phyloP scores from a whole-genome alignment of 2,797 vertebrate species.

The Lagodon rhomboides region DNA sequence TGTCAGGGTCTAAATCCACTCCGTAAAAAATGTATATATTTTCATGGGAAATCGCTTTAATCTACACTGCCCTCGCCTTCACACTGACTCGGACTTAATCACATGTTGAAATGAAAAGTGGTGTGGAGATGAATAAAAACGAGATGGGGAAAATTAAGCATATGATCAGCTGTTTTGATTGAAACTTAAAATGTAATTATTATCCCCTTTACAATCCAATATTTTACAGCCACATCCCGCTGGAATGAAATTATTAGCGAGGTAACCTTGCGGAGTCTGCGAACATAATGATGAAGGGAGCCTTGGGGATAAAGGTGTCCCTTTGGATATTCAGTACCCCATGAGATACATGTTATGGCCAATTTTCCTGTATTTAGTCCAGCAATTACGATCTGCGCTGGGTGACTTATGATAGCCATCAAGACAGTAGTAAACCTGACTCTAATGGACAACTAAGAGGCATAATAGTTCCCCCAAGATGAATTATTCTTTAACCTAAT shows the following conservation, averaged over 20 bases:
- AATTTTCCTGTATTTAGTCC: constrained; percentile 68
- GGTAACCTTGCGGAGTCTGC: constrained; percentile 50
- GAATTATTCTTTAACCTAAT: constrained; percentile 74
- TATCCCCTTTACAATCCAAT: constrained; percentile 19
- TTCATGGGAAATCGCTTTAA: constrained; percentile 40
- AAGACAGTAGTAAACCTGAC: constrained; percentile 70
- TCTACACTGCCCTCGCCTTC: constrained; percentile 43
- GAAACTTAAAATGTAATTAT: constrained; percentile 53
- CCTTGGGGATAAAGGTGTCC: constrained; percentile 43
- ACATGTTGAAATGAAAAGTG: constrained; percentile 55
- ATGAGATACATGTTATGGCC: constrained; percentile 52
- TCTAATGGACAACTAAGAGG: constrained; percentile 81
- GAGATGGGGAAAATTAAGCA: constrained; percentile 36
- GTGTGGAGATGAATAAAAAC: constrained; percentile 50
- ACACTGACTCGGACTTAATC: constrained; percentile 54
- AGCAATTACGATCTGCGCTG: constrained; percentile 60
- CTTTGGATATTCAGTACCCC: constrained; percentile 58
- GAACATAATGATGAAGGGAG: constrained; percentile 51
- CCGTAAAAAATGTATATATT: constrained; percentile 33
- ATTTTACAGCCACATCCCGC: constrained; percentile 35
- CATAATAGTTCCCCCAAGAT: constrained; percentile 72
- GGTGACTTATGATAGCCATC: constrained; percentile 76
- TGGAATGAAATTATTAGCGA: constrained; percentile 55
- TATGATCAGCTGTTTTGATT: constrained; percentile 45
- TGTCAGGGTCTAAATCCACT: constrained; percentile 51